Evolutionary conservation across 2,888 invertebrate species (phyloP).

Genomic region (Eudemis profundana): DNA sequence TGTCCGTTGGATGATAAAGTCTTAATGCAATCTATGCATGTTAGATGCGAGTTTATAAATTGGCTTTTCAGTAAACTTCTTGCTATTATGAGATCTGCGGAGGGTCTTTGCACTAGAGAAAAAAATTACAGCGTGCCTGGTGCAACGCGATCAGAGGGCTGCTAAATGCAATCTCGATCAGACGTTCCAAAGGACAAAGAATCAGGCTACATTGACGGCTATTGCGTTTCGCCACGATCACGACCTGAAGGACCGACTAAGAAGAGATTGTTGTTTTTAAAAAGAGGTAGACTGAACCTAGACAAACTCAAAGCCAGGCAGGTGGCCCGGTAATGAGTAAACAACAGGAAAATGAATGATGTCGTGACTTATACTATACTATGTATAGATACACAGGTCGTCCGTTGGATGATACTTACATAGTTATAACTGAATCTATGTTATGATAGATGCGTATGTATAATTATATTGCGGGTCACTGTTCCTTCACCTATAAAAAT

Average conservation of each 20-base stretch:
- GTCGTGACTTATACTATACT: constrained; percentile 31
- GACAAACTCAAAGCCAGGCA: constrained; percentile 9
- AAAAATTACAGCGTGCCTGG: too few species aligned
- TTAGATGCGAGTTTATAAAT: neutral
- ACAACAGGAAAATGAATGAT: constrained; percentile 33
- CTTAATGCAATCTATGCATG: neutral
- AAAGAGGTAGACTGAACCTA: constrained; percentile 14
- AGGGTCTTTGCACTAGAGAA: too few species aligned
- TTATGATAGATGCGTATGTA: neutral
- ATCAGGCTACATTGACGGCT: too few species aligned
- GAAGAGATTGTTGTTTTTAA: constrained; percentile 11
- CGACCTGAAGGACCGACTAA: too few species aligned
- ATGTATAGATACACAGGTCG: neutral
- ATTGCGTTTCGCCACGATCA: too few species aligned
- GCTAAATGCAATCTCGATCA: too few species aligned
- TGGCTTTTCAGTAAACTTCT: too few species aligned
- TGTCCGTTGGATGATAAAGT: neutral
- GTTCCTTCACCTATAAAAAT: too few species aligned
- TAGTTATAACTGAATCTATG: neutral
- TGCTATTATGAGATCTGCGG: too few species aligned
- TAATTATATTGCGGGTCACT: too few species aligned
- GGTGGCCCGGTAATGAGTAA: constrained; percentile 21
- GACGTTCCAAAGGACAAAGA: too few species aligned
- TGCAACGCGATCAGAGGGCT: too few species aligned
- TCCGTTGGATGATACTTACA: neutral